Conservation (phyloP, 2,888 invertebrate genomes). For the Pollenia griseotomentosa region DNA sequence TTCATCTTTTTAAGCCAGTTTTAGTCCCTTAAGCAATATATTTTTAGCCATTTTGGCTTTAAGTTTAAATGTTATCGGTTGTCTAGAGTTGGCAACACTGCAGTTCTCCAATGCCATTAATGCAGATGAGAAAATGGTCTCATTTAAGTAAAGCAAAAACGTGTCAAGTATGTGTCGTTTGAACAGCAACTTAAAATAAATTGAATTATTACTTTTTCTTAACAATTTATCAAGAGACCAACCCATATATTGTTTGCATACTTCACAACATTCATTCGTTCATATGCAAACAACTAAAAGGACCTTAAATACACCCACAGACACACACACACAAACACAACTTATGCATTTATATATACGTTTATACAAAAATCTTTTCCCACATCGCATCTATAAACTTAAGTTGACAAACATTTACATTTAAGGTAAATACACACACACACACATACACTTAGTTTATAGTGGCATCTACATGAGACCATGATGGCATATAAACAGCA, state of each 20-base stretch:
- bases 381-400: constrained; percentile 17
- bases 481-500: constrained; percentile 35
- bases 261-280: constrained; percentile 18
- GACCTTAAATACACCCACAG: background rate
- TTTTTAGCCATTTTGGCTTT: too few relatives aligned
- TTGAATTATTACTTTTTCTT: constrained; percentile 67
- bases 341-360: background rate
- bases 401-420: constrained; percentile 60
- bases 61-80: too few relatives aligned
- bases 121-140: constrained; percentile 4
- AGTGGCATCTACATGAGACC: constrained; percentile 29
- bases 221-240: constrained; percentile 52
- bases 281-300: background rate
- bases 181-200: constrained; percentile 66
- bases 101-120: background rate
- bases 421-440: constrained; percentile 34
- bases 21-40: too few relatives aligned
- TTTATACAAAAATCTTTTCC: constrained; percentile 7
- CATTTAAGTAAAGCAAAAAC: constrained; percentile 37
- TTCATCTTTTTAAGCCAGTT: too few relatives aligned
- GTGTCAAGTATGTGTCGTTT: constrained; percentile 68
- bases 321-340: background rate
- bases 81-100: too few relatives aligned
- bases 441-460: constrained; percentile 15
- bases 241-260: constrained; percentile 62